These are phyloP conservation scores for Yponomeuta evonymella DNA, from an alignment of 2,888 invertebrate genomes.

Conservation along the genomic window DNA sequence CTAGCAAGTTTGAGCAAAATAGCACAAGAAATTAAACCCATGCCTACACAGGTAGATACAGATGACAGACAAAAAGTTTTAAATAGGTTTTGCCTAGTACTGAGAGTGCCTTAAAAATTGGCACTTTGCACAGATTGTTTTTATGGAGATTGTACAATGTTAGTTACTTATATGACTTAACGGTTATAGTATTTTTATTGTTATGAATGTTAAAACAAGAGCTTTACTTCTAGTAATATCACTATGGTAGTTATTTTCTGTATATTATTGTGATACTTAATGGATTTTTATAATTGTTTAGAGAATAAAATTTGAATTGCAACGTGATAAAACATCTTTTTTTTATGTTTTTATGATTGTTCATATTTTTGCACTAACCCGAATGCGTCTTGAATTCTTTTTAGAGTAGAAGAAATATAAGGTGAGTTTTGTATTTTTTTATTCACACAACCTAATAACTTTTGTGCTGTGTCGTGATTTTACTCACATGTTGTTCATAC, in stretches of 20 bases:
- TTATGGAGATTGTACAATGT: not conserved
- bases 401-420: not conserved
- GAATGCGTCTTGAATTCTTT: not conserved
- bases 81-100: too few species aligned
- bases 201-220: not conserved
- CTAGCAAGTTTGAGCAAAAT: too few species aligned
- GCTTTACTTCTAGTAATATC: not conserved
- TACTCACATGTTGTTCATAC: not conserved
- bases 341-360: not conserved
- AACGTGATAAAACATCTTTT: not conserved
- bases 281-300: not conserved
- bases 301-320: not conserved
- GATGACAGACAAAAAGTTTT: too few species aligned
- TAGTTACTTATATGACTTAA: not conserved
- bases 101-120: not conserved
- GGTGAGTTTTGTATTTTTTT: not conserved
- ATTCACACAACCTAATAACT: not conserved
- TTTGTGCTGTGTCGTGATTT: not conserved
- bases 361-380: slow-evolving; percentile 5
- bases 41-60: too few species aligned
- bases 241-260: not conserved
- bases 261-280: not conserved
- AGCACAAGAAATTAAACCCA: too few species aligned
- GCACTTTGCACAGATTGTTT: not conserved
- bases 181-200: not conserved